Conservation (phyloP, 2,797 vertebrate species). For the Myotis vivesi region DNA sequence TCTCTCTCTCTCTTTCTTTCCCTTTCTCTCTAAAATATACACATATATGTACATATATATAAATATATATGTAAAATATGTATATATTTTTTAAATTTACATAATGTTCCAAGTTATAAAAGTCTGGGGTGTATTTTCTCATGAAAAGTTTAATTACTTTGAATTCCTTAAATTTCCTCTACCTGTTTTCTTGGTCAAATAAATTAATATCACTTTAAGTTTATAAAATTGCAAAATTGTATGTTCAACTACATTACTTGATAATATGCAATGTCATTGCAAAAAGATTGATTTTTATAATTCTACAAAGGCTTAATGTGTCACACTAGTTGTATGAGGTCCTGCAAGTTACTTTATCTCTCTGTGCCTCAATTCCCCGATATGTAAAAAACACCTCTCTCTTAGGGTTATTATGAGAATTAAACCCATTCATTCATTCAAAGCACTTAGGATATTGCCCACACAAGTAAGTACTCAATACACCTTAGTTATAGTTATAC, state of each 20-base stretch:
- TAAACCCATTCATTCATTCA: background rate
- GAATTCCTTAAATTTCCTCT: background rate
- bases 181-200: constrained; percentile 12
- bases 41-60: no score
- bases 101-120: background rate
- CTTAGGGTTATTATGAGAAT: background rate
- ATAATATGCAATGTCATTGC: background rate
- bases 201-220: background rate
- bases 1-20: background rate
- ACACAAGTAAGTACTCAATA: background rate
- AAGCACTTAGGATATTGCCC: background rate
- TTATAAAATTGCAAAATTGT: constrained; percentile 13
- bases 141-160: constrained; percentile 11
- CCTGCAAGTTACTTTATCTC: background rate
- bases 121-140: constrained; percentile 1
- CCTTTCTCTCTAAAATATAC: background rate
- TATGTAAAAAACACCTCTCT: background rate
- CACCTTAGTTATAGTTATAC: background rate
- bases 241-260: constrained; percentile 12
- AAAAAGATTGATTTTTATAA: constrained; percentile 36
- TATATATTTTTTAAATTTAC: background rate
- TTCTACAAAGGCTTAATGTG: background rate
- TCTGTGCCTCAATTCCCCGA: background rate
- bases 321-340: background rate
- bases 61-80: no score